Evolutionary conservation across 2,113 vertebrate species (phyloP).

Genomic region (Varanus komodoensis): DNA sequence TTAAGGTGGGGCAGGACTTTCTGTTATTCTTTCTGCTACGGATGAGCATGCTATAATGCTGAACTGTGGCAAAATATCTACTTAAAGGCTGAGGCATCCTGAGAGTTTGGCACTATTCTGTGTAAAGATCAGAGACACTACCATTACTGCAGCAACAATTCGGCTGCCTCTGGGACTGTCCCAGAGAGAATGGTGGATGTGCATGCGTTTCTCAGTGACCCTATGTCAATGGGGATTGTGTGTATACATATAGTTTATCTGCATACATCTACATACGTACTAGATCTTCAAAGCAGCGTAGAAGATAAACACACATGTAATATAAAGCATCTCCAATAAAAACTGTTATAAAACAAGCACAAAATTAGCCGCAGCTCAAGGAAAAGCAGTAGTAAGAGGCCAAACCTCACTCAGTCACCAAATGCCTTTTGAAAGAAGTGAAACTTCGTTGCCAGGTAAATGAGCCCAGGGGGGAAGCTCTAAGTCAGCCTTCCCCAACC

Average conservation of each 20-base stretch:
- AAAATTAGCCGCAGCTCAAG: neutral
- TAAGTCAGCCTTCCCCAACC: too few relatives aligned
- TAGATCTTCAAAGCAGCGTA: neutral
- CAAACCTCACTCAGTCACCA: neutral
- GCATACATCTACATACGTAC: neutral
- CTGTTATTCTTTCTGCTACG: too few relatives aligned
- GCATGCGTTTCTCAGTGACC: neutral
- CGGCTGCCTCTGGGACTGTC: neutral
- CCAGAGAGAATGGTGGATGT: neutral
- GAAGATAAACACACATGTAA: neutral
- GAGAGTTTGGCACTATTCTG: neutral
- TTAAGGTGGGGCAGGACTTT: too few relatives aligned
- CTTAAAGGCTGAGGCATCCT: neutral
- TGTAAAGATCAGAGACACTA: neutral
- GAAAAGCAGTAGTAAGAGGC: neutral
- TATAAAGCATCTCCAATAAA: neutral
- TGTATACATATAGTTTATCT: neutral
- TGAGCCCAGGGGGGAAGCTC: neutral
- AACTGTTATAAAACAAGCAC: neutral
- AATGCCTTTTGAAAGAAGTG: neutral
- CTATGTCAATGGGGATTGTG: neutral
- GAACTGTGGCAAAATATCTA: neutral
- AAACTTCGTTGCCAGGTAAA: neutral
- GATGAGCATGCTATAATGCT: too few relatives aligned
- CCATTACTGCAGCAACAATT: neutral